Base-by-base conservation (phyloP, 1,140 invertebrate genomes). In the Leptinotarsa undecemlineata region DNA sequence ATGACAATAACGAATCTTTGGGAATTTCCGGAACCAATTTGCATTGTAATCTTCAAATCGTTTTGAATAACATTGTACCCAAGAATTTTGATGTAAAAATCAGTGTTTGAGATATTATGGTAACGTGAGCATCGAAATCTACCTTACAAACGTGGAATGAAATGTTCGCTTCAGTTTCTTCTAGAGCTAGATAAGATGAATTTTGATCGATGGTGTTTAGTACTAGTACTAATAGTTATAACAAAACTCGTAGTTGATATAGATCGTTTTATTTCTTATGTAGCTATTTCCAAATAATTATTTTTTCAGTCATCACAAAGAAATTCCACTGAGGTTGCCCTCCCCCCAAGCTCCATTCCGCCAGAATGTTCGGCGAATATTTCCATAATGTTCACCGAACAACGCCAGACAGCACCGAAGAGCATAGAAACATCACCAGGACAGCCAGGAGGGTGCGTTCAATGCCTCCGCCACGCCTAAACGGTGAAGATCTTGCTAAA, bases 1-100 rank as follows among this genome's bases (percentile, higher is more conserved):
- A 0, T 79, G 1, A 85, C 14, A 74, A 82, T 72, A 17, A 84
- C 76, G 23, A 70, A 81, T 75, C 73, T 76, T 72, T 79, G 66
- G 21, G 72, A 48, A 72, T 84, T 84, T 20, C 80, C 79, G 60
- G 60, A 73, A 15, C 81, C 81, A 21, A 74, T 64, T 3, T 76
- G 11, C 60, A 84, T 79, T 69, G 60, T 81, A 71, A 84, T 74
- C 26, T 80, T 19, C 21, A 77, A 64, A 76, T 75, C 6, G 1
- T 33, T 33, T 8, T 33, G 6, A 33, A 33, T 33, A 33, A 1
- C 6, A 26, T 33, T 33, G 75, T 84, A 78, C 13, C 72, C 80
- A 1, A 84, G 61, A 73, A 83, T 75, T n/a, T 83, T 83, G 17
- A 81, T 66, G 19, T 73, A 48, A 72, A 85, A 79, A 73, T 85